Percentiles rank a stretch among this genome's conserved stretches.
phyloP scores from a whole-genome alignment of 1,140 invertebrate species.

The Ostrea denselamellosa region DNA sequence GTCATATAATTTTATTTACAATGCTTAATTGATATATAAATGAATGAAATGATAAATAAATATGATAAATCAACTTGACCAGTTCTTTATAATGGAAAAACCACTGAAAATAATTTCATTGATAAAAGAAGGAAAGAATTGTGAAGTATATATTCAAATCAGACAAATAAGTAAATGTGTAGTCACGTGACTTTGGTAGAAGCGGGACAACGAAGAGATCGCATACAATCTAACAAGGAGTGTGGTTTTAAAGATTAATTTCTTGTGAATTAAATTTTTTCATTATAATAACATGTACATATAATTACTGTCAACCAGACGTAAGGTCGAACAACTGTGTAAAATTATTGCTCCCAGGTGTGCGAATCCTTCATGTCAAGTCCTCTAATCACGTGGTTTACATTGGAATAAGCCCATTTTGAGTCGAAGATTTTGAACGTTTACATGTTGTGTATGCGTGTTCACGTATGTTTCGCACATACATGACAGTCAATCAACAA shows the following conservation, averaged over 20 bases:
- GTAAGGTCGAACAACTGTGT: slow-evolving; percentile 10
- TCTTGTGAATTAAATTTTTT: slow-evolving; percentile 37
- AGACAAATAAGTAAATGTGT: not conserved
- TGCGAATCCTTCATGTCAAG: not conserved
- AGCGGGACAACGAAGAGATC: not conserved
- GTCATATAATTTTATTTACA: slow-evolving; percentile 8
- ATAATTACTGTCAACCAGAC: slow-evolving; percentile 31
- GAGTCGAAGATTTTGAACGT: too few relatives aligned
- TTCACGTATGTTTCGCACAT: too few relatives aligned
- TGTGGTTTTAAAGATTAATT: slow-evolving; percentile 36
- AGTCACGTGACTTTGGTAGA: not conserved
- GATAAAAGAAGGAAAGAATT: not conserved
- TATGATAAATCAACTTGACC: not conserved
- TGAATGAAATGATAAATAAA: not conserved
- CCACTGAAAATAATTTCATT: not conserved
- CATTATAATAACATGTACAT: slow-evolving; percentile 36
- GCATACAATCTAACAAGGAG: not conserved
- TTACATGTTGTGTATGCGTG: too few relatives aligned
- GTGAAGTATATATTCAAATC: slow-evolving; percentile 2
- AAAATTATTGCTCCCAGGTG: slow-evolving; percentile 25
- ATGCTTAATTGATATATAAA: not conserved
- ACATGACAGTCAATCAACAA: too few relatives aligned
- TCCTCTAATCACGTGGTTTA: slow-evolving; percentile 21
- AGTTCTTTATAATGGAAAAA: not conserved
- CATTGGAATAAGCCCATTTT: too few relatives aligned